Evolutionary conservation across 1,140 invertebrate species (phyloP), one percentile per base, ranked within the genome.

Genomic region (Lasioglossum baleicum): DNA sequence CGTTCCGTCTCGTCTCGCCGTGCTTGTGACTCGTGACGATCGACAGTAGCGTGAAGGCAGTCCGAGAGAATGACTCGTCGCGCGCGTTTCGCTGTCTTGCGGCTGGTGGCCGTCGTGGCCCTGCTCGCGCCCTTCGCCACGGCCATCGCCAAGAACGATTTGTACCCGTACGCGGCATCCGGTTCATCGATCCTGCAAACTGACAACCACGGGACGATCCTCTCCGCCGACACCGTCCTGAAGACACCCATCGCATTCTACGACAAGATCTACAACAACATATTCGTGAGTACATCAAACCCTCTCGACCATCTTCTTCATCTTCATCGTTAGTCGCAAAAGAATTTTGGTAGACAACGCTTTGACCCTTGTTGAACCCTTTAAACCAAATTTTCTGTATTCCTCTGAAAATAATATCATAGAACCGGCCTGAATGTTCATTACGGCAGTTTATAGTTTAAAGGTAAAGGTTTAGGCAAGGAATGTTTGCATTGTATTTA

Each of bases 161-260:
- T 93, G 2, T 93, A 93, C 42, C 91, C 91, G 0, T 87, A 90
- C 75, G 56, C 72, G 40, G 78, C 68, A 22, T 67, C 85, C 7
- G 88, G 83, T 8, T 56, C 82, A 0, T 68, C 69, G 63, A 81
- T 64, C 61, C 88, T 92, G 17, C 83, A 88, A 42, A 35, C 73
- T 11, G 90, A 91, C 61, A n/a, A 60, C n/a, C 86, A 89, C 61
- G 94, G 94, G 70, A 88, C 92, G 84, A 88, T 94, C 51, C 61
- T 90, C 13, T 91, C 91, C 26, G 83, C 87, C 40, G 88, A 93
- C 76, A 83, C 92, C 2, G 82, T 87, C 76, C 92, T 96, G 40
- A 92, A 93, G 77, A 94, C 94, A 5, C 96, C 96, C 0, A 94
- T 97, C 70, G 91, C 93, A 8, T 96, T 97, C 90, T 97, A 95